Conservation (phyloP, 2,888 invertebrate species). For the Pristionchus exspectatus region DNA sequence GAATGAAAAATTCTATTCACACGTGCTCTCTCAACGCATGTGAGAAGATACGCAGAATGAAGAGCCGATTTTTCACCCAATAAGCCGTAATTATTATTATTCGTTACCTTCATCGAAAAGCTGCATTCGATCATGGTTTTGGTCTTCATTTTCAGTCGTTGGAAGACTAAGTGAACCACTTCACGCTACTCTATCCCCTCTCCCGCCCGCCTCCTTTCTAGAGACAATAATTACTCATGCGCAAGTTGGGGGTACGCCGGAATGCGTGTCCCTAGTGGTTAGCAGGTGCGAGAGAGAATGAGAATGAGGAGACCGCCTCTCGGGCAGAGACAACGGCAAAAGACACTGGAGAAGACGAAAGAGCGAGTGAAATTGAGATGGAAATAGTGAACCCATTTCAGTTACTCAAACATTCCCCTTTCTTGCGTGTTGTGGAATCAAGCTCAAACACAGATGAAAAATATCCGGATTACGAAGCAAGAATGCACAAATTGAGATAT, state of each 20-base stretch:
- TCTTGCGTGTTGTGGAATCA: neutral
- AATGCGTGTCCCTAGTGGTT: neutral
- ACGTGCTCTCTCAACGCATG: too few species aligned
- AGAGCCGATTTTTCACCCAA: too few species aligned
- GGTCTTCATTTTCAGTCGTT: neutral
- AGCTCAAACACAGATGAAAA: neutral
- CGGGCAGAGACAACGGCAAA: neutral
- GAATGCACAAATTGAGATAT: neutral
- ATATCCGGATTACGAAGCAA: neutral
- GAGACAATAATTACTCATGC: conserved; percentile 48
- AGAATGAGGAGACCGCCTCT: neutral
- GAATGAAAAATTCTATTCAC: too few species aligned
- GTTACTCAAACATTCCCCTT: neutral
- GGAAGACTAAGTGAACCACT: conserved; percentile 39
- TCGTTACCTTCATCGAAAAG: conserved; percentile 20
- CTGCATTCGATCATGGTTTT: conserved; percentile 28
- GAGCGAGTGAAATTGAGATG: conserved; percentile 6
- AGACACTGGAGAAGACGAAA: conserved; percentile 2
- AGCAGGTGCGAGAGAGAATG: neutral
- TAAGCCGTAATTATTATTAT: neutral
- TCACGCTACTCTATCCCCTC: neutral
- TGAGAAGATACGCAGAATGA: too few species aligned
- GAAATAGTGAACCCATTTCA: neutral
- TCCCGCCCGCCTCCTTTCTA: neutral
- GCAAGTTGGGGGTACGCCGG: neutral